Conservation (phyloP, 64 coral and sea anemone species). For the Anthopleura sola region DNA sequence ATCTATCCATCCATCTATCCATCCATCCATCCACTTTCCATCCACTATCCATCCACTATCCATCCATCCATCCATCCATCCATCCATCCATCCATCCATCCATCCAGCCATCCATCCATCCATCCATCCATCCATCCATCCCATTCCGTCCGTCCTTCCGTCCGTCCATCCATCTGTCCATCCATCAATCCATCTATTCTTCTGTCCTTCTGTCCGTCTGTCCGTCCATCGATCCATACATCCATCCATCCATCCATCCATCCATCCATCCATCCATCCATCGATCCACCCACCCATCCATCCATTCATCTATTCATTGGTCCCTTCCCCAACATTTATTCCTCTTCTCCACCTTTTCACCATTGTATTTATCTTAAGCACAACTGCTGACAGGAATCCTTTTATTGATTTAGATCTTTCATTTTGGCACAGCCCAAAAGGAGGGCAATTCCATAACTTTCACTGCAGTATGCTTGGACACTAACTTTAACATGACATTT, state of each 20-base stretch:
- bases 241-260: too few relatives aligned
- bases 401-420: conserved; percentile 60
- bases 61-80: background rate
- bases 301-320: too few relatives aligned
- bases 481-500: conserved; percentile 85
- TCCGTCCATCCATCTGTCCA: too few relatives aligned
- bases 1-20: background rate
- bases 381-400: too few relatives aligned
- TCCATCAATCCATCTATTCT: background rate
- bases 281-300: too few relatives aligned
- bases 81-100: background rate
- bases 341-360: too few relatives aligned
- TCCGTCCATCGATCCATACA: too few relatives aligned
- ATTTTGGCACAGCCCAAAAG: conserved; percentile 84
- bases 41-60: background rate
- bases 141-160: background rate
- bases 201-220: background rate
- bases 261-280: too few relatives aligned
- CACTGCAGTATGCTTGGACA: conserved; percentile 75
- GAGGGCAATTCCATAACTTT: conserved; percentile 55
- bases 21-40: background rate
- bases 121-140: too few relatives aligned
- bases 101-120: background rate
- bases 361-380: too few relatives aligned
- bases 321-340: too few relatives aligned